Evolutionary conservation across 2,797 vertebrate genomes (phyloP), one percentile per base, ranked within the genome.

Genomic region (Bryconaethiops microstoma): DNA sequence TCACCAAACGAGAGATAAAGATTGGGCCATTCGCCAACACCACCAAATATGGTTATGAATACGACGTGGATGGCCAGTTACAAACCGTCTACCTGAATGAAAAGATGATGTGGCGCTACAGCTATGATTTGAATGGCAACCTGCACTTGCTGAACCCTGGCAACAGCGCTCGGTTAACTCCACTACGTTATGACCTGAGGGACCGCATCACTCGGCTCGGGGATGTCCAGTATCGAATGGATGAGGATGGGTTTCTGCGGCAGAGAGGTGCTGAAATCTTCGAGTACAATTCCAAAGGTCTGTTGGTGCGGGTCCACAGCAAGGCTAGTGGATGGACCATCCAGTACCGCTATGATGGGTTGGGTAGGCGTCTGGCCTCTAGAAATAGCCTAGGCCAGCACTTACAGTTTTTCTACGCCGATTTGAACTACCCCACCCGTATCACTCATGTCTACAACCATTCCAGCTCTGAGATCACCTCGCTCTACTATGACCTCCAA

Each of bases 391-490:
- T 97, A 35, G 97, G 98, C 0, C 98, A 99, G 87, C 97, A 99
- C 77, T 93, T 99, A 75, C 98, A 99, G 91, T 99, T 98, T 88
- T 99, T 99, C 89, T 99, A 99, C 0, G 97, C 98, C 0, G 98
- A 99, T 87, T 94, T 99, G 17, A 98, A 96, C 70, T 98, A 99
- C 79, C 98, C 97, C 4, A 99, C 97, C 12, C 95, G 98, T 84
- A 97, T 99, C 87, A 99, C 98, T 14, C 98, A 99, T 0, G 96
- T 99, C 7, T 99, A 99, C 80, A 99, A 99, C 89, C 98, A 99
- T 88, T 99, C 98, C 0, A 99, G 97, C 90, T 99, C 98, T 0
- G 98, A 99, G 92, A 99, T 99, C 85, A 99, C 97, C 0, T 98
- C 97, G 48, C 95, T 99, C 10, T 99, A 99, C 89, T 99, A 99